Base-by-base conservation (phyloP, 2,797 vertebrate species). In the Telmatherina bonti region DNA sequence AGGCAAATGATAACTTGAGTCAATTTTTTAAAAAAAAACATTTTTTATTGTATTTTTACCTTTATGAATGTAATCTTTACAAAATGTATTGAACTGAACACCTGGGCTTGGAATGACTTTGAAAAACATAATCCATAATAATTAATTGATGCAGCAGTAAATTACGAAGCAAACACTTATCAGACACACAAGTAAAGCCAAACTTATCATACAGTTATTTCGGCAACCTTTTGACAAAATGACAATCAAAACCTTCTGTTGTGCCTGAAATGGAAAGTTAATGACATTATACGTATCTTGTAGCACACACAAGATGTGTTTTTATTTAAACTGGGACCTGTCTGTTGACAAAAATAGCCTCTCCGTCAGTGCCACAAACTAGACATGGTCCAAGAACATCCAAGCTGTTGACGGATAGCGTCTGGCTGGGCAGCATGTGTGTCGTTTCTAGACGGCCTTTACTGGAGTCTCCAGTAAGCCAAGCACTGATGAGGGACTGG, bases 321-420 rank as follows among this genome's bases (percentile, higher is more conserved):
- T 53, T 1, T 22, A 49, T 71, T 85, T 85, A 95, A 64, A 96
- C 85, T 11, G 89, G 89, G 56, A 95, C 86, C 24, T 95, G 94
- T 90, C 93, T 96, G 82, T 96, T 96, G 71, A 99, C 95, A 68
- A 98, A 98, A 87, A 99, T 94, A 11, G 97, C 96, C 88, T 99
- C 98, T 71, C 96, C 95, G 1, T 99, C 97, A 7, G 97, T 99
- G 75, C 98, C 97, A 55, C 97, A 99, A 4, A 99, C 96, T 20
- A 99, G 94, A 89, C 95, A 97, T 29, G 97, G 95, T 81, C 96
- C 96, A 8, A 98, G 94, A 79, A 99, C 91, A 66, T 99, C 98
- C 89, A 99, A 79, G 70, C 95, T 99, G 90, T 99, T 99, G 59
- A 99, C 97, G 7, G 97, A 97, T 71, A 99, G 86, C 10, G 95